Evolutionary conservation across 2,113 vertebrate genomes (phyloP).

Genomic region (Nasalis larvatus): DNA sequence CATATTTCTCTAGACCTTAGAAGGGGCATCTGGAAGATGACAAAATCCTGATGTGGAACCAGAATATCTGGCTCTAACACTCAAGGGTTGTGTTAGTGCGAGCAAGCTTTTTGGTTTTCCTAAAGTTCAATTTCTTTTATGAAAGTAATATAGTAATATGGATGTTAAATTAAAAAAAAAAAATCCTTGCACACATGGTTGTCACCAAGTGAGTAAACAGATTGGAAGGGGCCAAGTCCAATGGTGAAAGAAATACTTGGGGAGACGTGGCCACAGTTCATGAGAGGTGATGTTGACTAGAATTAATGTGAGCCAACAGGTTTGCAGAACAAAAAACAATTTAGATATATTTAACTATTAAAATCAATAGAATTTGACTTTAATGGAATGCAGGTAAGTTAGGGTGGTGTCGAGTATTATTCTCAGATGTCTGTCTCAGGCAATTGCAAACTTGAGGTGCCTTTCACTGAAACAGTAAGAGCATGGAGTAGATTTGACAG

Average conservation of each 20-base stretch:
- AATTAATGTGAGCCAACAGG: not conserved
- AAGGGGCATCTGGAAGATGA: not conserved
- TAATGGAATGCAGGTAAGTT: not conserved
- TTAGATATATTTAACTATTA: not conserved
- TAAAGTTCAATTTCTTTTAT: not conserved
- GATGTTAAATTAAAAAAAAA: not conserved
- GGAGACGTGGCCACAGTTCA: not conserved
- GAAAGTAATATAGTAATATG: not conserved
- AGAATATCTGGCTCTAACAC: not conserved
- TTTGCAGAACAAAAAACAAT: not conserved
- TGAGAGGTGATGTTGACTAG: not conserved
- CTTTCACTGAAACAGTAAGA: not conserved
- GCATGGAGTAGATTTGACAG: not conserved
- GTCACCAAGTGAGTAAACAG: not conserved
- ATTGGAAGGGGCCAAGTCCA: not conserved
- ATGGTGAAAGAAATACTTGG: not conserved
- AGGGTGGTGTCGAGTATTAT: not conserved
- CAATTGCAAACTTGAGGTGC: not conserved
- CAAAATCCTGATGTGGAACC: not conserved
- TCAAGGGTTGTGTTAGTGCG: not conserved
- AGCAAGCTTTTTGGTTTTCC: not conserved
- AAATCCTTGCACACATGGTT: not conserved
- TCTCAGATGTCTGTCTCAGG: not conserved
- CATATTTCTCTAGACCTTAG: not conserved
- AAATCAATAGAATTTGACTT: not conserved